A percentile compares a stretch with the other conserved stretches of the same genome.
These are phyloP conservation scores for Trichosurus vulpecula DNA, from an alignment of 2,797 vertebrate genomes.

Conservation along the genomic window DNA sequence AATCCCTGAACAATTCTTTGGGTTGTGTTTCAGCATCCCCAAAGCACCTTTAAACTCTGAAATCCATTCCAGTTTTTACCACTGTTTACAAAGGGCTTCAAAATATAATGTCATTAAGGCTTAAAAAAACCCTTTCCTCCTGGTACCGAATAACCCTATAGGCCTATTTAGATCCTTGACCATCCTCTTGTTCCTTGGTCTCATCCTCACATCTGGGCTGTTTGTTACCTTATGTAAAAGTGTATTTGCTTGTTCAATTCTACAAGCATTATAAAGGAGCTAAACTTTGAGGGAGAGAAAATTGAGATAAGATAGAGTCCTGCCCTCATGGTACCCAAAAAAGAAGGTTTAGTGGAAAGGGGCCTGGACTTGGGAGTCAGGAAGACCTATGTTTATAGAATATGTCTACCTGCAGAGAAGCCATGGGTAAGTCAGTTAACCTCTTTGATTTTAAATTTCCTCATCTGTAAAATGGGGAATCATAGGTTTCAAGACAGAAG, in stretches of 20 bases:
- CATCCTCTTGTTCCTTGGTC: neutral
- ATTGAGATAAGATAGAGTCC: neutral
- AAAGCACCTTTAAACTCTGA: neutral
- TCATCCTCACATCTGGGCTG: neutral
- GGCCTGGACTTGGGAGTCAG: neutral
- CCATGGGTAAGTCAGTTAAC: neutral
- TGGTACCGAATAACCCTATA: neutral
- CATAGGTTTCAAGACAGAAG: neutral
- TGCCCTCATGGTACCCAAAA: neutral
- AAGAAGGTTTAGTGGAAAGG: neutral
- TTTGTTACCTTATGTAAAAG: neutral
- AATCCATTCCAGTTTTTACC: neutral
- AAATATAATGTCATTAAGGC: neutral
- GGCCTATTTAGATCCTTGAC: neutral
- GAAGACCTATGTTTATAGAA: neutral
- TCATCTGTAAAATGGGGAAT: neutral
- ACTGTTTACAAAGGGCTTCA: neutral
- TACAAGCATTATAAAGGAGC: neutral
- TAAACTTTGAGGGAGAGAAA: neutral
- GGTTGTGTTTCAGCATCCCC: neutral
- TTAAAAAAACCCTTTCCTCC: neutral
- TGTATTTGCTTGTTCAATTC: neutral
- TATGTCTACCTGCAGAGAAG: neutral
- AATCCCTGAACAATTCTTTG: neutral
- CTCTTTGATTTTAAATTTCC: neutral